Conservation (phyloP, 2,113 vertebrate species). For the Ciconia stormi region DNA sequence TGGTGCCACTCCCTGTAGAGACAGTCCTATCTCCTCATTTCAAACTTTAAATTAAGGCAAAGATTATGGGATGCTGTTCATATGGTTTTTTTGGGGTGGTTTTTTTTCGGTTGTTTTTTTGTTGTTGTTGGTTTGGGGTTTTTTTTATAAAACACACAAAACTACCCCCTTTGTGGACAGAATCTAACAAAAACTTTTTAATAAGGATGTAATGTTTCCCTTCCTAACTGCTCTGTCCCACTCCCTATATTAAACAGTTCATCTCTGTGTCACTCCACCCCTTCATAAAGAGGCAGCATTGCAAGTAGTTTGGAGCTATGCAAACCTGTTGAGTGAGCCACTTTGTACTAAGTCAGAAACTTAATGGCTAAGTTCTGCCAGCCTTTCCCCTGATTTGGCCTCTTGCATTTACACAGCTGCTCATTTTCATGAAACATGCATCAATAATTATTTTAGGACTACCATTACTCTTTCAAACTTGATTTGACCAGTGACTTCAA, state of each 20-base stretch:
- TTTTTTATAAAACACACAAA: background rate
- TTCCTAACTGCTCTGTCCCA: background rate
- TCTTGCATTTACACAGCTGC: background rate
- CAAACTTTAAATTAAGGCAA: slow-evolving; percentile 8
- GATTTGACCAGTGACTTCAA: background rate
- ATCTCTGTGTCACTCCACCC: background rate
- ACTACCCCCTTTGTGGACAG: background rate
- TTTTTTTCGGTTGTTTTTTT: background rate
- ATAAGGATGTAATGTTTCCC: background rate
- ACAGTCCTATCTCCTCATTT: slow-evolving; percentile 39
- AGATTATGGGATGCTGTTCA: background rate
- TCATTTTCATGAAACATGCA: background rate
- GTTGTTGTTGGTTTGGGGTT: background rate
- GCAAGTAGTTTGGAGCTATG: background rate
- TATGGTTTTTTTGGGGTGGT: too few species aligned
- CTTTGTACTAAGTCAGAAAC: background rate
- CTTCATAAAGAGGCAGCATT: background rate
- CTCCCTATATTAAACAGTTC: background rate
- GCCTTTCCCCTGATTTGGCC: background rate
- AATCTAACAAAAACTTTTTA: background rate
- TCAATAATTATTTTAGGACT: background rate
- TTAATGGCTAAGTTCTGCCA: background rate
- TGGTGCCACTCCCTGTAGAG: background rate
- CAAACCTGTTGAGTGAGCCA: background rate
- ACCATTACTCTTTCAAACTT: background rate